phyloP scores from a whole-genome alignment of 2,888 invertebrate species.

The Agrochola litura region DNA sequence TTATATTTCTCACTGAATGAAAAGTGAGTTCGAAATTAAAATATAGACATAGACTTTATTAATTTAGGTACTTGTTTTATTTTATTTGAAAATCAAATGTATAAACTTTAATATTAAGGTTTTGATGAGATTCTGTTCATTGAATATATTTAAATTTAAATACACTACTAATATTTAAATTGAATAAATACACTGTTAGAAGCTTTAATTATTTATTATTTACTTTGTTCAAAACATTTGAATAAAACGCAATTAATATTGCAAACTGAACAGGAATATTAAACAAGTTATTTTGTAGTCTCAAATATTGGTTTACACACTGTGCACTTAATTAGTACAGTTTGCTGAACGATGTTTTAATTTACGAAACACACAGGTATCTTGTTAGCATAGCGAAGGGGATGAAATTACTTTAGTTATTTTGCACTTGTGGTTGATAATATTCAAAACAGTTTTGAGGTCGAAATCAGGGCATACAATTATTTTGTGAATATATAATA shows the following conservation, averaged over 20 bases:
- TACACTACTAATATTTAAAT: neutral
- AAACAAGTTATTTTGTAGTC: conserved; percentile 15
- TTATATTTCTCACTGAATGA: conserved; percentile 24
- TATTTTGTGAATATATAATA: neutral
- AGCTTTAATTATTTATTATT: neutral
- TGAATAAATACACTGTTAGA: neutral
- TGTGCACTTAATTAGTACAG: conserved; percentile 48
- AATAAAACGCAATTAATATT: conserved; percentile 25
- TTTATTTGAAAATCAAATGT: conserved; percentile 11
- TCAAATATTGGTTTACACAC: conserved; percentile 39
- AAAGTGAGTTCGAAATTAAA: conserved; percentile 12
- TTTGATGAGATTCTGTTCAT: conserved; percentile 7
- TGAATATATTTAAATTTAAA: neutral
- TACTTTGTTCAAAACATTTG: neutral
- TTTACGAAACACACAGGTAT: conserved; percentile 39
- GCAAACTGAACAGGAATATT: conserved; percentile 14
- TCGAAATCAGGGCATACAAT: neutral
- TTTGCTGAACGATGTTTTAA: conserved; percentile 37
- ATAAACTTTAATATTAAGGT: conserved; percentile 16
- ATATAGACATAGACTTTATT: conserved; percentile 3
- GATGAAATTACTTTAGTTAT: conserved; percentile 21
- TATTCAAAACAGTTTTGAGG: neutral
- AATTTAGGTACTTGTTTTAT: conserved; percentile 2
- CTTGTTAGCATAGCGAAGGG: conserved; percentile 33
- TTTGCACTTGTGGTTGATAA: neutral